Base-by-base conservation (phyloP, 2,113 vertebrate genomes). In the Cryptotis parvus region DNA sequence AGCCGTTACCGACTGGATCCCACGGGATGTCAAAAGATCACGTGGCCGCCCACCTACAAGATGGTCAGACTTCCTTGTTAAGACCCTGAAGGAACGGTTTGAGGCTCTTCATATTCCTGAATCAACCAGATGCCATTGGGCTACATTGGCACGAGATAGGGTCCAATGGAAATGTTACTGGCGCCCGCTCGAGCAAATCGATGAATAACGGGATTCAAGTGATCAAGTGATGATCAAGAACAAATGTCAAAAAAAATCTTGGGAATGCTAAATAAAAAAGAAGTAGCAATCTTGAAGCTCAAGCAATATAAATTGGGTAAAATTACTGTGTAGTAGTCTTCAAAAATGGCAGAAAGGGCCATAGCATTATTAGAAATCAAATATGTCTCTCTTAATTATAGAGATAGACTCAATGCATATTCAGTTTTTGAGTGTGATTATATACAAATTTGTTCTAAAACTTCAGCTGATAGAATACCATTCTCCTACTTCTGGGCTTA, bases 181-280 rank as follows among this genome's bases (percentile, higher is more conserved):
- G n/a, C n/a, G n/a, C n/a, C n/a, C n/a, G n/a, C n/a, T n/a, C n/a
- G n/a, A n/a, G n/a, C n/a, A n/a, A n/a, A n/a, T n/a, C n/a, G n/a
- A n/a, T n/a, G n/a, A n/a, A n/a, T n/a, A n/a, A n/a, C n/a, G n/a
- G n/a, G n/a, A n/a, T n/a, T n/a, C n/a, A n/a, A n/a, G n/a, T n/a
- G n/a, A n/a, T n/a, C n/a, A n/a, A n/a, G n/a, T n/a, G n/a, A n/a
- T n/a, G n/a, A n/a, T n/a, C n/a, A n/a, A n/a, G n/a, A 4, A 35
- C 72, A 75, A 80, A 73, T 94, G 69, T n/a, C 73, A 63, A 52
- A 18, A 74, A 31, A 39, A 63, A 4, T 73, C 72, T 76, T 87
- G 70, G 24, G 22, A 31, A 68, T 55, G 65, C 75, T 55, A 72
- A 87, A 33, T 72, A 49, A 70, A 74, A n/a, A 83, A 72, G 4